Percentiles rank a stretch among this genome's conserved stretches.
Conservation (phyloP, 2,113 vertebrate species). For the Mormyrus lacerda region DNA sequence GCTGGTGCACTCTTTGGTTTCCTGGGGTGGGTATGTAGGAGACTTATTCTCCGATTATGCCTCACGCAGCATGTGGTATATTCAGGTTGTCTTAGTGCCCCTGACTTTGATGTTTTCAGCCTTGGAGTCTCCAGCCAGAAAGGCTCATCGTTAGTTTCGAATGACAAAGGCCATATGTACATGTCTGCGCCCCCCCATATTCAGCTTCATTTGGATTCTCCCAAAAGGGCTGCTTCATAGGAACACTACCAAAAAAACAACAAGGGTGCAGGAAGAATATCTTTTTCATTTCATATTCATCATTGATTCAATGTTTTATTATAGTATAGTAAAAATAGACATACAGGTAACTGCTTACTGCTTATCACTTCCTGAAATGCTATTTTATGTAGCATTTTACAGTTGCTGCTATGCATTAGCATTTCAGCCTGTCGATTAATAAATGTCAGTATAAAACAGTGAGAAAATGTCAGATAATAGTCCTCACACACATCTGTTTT, state of each 20-base stretch:
- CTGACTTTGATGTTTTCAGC: not conserved
- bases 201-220: not conserved
- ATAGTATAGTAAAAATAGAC: not conserved
- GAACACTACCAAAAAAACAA: not conserved
- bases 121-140: not conserved
- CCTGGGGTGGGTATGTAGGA: not conserved
- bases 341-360: not conserved
- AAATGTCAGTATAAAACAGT: not conserved
- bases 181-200: not conserved
- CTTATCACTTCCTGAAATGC: not conserved
- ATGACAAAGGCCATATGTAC: not conserved
- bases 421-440: not conserved
- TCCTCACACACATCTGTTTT: not conserved
- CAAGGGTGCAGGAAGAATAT: not conserved
- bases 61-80: not conserved
- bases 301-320: not conserved
- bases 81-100: not conserved
- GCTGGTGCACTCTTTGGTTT: not conserved
- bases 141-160: not conserved
- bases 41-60: not conserved
- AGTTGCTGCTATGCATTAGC: not conserved
- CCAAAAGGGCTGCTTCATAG: not conserved
- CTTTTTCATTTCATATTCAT: not conserved
- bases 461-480: not conserved
- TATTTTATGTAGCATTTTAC: not conserved